Conservation (phyloP, 2,888 invertebrate species). For the Antheraea assamensis region DNA sequence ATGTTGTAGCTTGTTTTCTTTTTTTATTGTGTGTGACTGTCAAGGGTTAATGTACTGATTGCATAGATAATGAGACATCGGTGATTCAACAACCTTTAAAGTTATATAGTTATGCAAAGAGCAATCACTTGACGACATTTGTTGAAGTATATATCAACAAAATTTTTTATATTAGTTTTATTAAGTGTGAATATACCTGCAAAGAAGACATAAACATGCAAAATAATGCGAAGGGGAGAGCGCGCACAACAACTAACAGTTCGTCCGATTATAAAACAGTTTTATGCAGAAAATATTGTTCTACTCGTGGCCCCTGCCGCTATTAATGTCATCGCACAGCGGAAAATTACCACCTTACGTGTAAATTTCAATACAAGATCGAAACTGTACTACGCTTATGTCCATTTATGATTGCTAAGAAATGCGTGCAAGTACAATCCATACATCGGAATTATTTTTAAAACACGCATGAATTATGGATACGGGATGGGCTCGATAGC, state of each 20-base stretch:
- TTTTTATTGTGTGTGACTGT: background rate
- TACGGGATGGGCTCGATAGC: slow-evolving; percentile 56
- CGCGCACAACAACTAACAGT: slow-evolving; percentile 38
- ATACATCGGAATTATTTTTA: slow-evolving; percentile 51
- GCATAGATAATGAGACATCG: slow-evolving; percentile 32
- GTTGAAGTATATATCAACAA: slow-evolving; percentile 38
- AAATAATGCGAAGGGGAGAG: slow-evolving; percentile 51
- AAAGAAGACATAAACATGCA: slow-evolving; percentile 46
- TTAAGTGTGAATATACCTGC: slow-evolving; percentile 17
- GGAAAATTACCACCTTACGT: slow-evolving; percentile 77
- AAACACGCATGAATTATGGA: slow-evolving; percentile 67
- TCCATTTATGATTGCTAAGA: slow-evolving; percentile 56
- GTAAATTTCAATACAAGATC: slow-evolving; percentile 73
- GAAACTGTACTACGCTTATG: slow-evolving; percentile 60
- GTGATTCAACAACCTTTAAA: slow-evolving; percentile 30
- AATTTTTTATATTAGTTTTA: slow-evolving; percentile 28
- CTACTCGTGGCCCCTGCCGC: slow-evolving; percentile 51
- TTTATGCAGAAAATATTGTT: slow-evolving; percentile 67
- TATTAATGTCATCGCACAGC: slow-evolving; percentile 74
- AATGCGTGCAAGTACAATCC: slow-evolving; percentile 54
- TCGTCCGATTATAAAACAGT: slow-evolving; percentile 59
- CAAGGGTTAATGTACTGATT: slow-evolving; percentile 28
- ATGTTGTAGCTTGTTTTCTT: background rate
- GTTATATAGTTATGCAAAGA: slow-evolving; percentile 17
- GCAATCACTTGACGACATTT: slow-evolving; percentile 29